Evolutionary conservation across 2,797 vertebrate genomes (phyloP), one percentile per base, ranked within the genome.

Genomic region (Onychomys torridus): DNA sequence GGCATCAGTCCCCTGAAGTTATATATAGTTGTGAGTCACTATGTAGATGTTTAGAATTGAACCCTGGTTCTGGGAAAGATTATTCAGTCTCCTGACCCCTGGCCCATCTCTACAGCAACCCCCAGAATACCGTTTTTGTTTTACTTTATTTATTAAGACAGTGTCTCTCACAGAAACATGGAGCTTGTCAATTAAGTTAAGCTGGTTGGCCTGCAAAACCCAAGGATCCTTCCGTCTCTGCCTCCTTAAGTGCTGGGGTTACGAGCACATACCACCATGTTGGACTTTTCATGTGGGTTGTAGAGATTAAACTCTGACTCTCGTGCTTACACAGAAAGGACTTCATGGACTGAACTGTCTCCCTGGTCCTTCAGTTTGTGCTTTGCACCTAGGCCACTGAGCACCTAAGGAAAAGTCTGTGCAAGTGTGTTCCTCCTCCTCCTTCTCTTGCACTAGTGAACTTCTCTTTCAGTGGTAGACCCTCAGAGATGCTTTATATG

Each of bases 381-480:
- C n/a, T 34, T 79, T 79, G 32, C 61, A 57, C 37, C 21, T 71
- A 91, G 34, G 52, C 40, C 17, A 84, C 43, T 43, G 19, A 17
- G 17, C 1, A 52, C 14, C n/a, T 59, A 71, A 86, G 61, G 34
- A 86, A 91, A 65, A 93, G 11, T 17, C 87, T 81, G 5, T 46
- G 25, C n/a, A 43, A 83, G 4, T 29, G 13, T 55, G 55, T 5
- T 55, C 55, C 4, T 27, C 63, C 55, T 55, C 52, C 14, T 27
- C 63, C 96, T 96, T 55, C 77, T 91, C 91, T 94, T 77, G 19
- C 9, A 90, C 9, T 59, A 79, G 63, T 59, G 55, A 43, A 5
- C 63, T 96, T 40, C 25, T 92, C 40, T 73, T 92, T 84, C 73
- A 76, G 34, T 49, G 46, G 34, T 92, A 16, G 37, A 34, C 81